A percentile compares a stretch with the other conserved stretches of the same genome.
Conservation (phyloP, 2,797 vertebrate genomes). For the Fringilla coelebs region DNA sequence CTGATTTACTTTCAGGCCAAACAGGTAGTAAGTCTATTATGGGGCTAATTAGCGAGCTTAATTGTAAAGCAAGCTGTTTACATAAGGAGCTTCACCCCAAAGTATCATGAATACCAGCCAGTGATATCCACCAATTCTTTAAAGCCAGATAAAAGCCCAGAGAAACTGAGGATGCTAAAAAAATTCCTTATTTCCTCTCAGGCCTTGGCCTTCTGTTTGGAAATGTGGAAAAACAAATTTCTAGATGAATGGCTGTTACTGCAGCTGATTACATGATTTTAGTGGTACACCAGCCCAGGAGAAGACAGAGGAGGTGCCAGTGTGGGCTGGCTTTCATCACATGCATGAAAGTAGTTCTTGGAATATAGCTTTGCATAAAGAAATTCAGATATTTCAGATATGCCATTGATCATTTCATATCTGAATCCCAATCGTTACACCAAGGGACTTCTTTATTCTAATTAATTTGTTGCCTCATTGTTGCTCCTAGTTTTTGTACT, state of each 20-base stretch:
- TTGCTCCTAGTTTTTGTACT: not conserved
- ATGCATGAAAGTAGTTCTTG: not conserved
- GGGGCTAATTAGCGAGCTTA: not conserved
- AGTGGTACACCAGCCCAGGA: not conserved
- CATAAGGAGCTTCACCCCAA: not conserved
- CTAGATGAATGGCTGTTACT: not conserved
- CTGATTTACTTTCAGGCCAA: not conserved
- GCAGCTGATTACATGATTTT: not conserved
- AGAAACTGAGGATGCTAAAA: not conserved
- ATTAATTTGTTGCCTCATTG: not conserved
- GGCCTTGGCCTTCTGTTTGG: not conserved
- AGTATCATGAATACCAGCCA: not conserved
- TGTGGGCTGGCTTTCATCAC: not conserved
- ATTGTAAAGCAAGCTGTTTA: conserved; percentile 5
- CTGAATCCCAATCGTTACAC: not conserved
- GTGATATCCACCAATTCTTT: not conserved
- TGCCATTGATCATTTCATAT: not conserved
- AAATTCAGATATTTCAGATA: not conserved
- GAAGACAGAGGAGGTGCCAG: not conserved
- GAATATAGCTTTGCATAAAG: not conserved
- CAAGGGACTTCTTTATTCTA: not conserved
- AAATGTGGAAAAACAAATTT: not conserved
- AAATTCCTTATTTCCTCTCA: not conserved
- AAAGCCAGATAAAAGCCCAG: not conserved
- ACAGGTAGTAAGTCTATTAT: not conserved